Conservation (phyloP, 2,888 invertebrate species). For the Agrilus cyanescens region DNA sequence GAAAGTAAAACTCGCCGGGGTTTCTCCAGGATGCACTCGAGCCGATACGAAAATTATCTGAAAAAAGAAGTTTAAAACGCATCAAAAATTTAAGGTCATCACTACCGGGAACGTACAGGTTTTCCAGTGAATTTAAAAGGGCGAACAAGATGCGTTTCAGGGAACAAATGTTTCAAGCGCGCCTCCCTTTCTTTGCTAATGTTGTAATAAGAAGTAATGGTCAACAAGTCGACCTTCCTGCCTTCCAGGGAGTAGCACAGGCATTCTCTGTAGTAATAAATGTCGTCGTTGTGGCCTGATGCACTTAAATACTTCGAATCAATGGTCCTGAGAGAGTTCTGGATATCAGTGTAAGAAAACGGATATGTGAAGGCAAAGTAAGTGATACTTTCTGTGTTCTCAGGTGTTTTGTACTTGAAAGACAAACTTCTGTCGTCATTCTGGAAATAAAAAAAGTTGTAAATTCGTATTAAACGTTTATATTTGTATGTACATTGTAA, state of each 20-base stretch:
- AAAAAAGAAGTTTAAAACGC: slow-evolving; percentile 11
- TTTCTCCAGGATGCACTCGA: slow-evolving; percentile 86
- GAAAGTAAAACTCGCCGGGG: slow-evolving; percentile 81
- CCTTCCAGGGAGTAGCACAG: slow-evolving; percentile 68
- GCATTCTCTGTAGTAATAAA: slow-evolving; percentile 77
- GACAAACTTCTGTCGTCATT: slow-evolving; percentile 61
- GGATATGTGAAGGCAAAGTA: slow-evolving; percentile 91
- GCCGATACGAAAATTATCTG: slow-evolving; percentile 78
- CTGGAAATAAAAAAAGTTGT: slow-evolving; percentile 36
- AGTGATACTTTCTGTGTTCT: slow-evolving; percentile 57
- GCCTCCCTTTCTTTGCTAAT: slow-evolving; percentile 61
- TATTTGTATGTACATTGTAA: slow-evolving; percentile 48
- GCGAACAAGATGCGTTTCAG: slow-evolving; percentile 51
- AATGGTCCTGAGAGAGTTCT: slow-evolving; percentile 56
- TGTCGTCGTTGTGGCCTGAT: slow-evolving; percentile 43
- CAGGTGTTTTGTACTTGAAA: slow-evolving; percentile 59
- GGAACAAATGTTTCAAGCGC: slow-evolving; percentile 59
- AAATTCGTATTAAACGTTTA: not conserved
- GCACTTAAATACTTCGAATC: slow-evolving; percentile 48
- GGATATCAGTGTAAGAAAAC: slow-evolving; percentile 72
- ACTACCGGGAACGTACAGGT: slow-evolving; percentile 9
- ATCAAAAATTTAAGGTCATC: not conserved
- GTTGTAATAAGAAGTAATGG: slow-evolving; percentile 70
- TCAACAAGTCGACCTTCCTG: slow-evolving; percentile 67
- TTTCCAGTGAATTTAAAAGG: slow-evolving; percentile 66